Evolutionary conservation across 2,113 vertebrate genomes (phyloP), one percentile per base, ranked within the genome.

Genomic region (Enhydra lutris): DNA sequence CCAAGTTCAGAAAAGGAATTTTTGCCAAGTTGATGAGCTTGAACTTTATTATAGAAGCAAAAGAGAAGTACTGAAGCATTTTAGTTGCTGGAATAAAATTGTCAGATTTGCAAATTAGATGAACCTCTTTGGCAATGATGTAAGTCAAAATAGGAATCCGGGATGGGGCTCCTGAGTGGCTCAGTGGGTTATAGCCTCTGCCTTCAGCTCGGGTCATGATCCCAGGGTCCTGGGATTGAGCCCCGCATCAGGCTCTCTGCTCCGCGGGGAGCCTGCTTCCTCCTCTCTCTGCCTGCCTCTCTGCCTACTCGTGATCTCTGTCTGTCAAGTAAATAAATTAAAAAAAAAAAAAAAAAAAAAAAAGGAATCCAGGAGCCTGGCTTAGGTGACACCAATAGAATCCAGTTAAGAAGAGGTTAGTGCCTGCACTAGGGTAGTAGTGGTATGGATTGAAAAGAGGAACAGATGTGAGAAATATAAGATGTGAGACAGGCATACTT

Each of bases 21-120:
- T 84, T 83, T 65, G 50, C n/a, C n/a, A 71, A 14, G 36, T 7
- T 92, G 69, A 83, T 57, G 17, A 71, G 67, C 31, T 15, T 80
- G 47, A n/a, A 47, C 24, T 89, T 96, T 23, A 84, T 89, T 73
- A n/a, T 57, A 88, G 94, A 91, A 94, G 36, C 61, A 57, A 96
- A 93, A 55, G 36, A 84, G 50, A 92, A 50, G 20, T 15, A 52
- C 2, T 47, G 61, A 89, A 65, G 20, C 29, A 65, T 92, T 96
- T 88, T 91, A n/a, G 36, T 76, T 81, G 31, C 45, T 85, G n/a
- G 47, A 86, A 23, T 45, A 86, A 95, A 76, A 76, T 11, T n/a
- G 73, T 69, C 39, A 69, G 39, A 90, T 89, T 80, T 96, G 39
- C 69, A 80, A 88, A 65, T 50, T 74, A 96, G 39, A 84, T 50